Evolutionary conservation across 2,888 invertebrate genomes (phyloP), one percentile per base, ranked within the genome.

Genomic region (Philopedon plagiatum): DNA sequence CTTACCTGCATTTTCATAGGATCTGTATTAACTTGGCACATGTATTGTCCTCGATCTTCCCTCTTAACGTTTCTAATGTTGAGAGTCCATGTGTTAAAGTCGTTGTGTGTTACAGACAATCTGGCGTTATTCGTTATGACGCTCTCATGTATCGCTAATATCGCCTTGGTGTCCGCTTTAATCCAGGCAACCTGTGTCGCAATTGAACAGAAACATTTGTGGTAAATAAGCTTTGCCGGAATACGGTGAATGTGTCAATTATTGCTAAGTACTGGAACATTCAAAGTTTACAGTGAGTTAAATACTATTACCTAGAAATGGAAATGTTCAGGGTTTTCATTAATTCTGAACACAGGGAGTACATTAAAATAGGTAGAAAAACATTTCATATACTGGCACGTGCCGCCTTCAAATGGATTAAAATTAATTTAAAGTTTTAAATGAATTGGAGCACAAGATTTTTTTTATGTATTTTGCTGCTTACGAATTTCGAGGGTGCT

Each of bases 1-100:
- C 85, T 87, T 87, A 94, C 95, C 92, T 95, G 95, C 91, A 95
- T 95, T 88, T 95, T 95, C 95, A 95, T 95, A 56, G 95, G 96
- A 86, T 95, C 94, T 71, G 96, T 96, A 87, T 96, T 96, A 82
- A 97, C 95, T 90, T 97, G 96, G 88, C 95, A 96, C 96, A 96
- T 96, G 86, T 96, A 96, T 85, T 93, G 92, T 80, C 96, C 96
- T 74, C 94, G 88, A 87, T 97, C 96, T 84, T 94, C 94, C 80
- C 94, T 89, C 84, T 92, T 92, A 78, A 95, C 96, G 78, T 92
- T 92, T 79, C 93, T 90, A 84, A 97, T 94, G 86, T 93, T 94
- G 79, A 97, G 89, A 74, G 95, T 96, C 96, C 96, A 96, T 80
- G 96, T 96, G 86, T 95, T 95, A 89, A 91, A 93, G 88, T 96